Percentiles rank a stretch among this genome's conserved stretches.
Conservation (phyloP, 1,140 invertebrate species). For the Samia ricini region DNA sequence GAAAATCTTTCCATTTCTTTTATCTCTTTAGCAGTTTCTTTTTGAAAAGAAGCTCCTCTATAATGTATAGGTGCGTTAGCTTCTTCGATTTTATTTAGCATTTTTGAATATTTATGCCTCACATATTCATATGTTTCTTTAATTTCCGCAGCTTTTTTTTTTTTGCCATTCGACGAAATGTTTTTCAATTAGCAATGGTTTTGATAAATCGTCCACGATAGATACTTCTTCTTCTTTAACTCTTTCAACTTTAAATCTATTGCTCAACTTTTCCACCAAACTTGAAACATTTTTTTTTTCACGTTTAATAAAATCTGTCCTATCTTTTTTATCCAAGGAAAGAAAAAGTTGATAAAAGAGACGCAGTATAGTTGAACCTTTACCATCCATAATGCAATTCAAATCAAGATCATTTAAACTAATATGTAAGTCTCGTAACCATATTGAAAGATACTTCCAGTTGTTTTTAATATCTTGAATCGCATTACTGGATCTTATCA, state of each 20-base stretch:
- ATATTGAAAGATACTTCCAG: slow-evolving; percentile 70
- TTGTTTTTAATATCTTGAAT: slow-evolving; percentile 72
- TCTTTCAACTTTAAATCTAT: slow-evolving; percentile 58
- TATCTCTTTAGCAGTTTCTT: slow-evolving; percentile 41
- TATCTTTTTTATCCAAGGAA: slow-evolving; percentile 78
- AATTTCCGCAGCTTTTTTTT: slow-evolving; percentile 65
- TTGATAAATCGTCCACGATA: slow-evolving; percentile 57
- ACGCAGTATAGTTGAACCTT: slow-evolving; percentile 70
- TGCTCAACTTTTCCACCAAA: slow-evolving; percentile 55
- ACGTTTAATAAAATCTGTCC: slow-evolving; percentile 74
- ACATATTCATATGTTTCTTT: slow-evolving; percentile 62
- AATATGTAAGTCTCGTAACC: slow-evolving; percentile 75
- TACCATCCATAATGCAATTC: slow-evolving; percentile 71
- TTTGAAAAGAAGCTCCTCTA: slow-evolving; percentile 16
- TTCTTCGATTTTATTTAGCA: slow-evolving; percentile 45
- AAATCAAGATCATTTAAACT: slow-evolving; percentile 69
- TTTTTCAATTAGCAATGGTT: slow-evolving; percentile 64
- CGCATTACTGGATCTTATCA: slow-evolving; percentile 59
- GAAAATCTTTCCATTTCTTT: slow-evolving; percentile 62
- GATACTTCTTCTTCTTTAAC: slow-evolving; percentile 40
- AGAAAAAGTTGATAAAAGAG: slow-evolving; percentile 81
- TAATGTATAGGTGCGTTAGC: slow-evolving; percentile 31
- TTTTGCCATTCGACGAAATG: slow-evolving; percentile 78
- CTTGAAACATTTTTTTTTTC: slow-evolving; percentile 67
- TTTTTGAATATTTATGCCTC: slow-evolving; percentile 58